Evolutionary conservation across 1,140 invertebrate genomes (phyloP), one percentile per base, ranked within the genome.

Genomic region (Caenorhabditis elegans): DNA sequence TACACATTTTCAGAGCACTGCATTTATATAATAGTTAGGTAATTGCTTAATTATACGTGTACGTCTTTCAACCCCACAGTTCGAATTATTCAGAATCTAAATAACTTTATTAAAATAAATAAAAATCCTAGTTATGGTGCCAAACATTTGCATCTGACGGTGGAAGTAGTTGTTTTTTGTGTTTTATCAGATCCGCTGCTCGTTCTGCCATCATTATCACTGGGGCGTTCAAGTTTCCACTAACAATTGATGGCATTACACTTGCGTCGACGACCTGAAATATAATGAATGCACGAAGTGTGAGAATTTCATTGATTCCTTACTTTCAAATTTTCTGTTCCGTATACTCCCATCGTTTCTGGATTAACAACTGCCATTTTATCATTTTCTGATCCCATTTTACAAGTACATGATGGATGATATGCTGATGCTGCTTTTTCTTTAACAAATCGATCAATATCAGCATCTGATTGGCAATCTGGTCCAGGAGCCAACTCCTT

Each of bases 81-180:
- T n/a, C n/a, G n/a, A n/a, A n/a, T n/a, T n/a, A n/a, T 95, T 11
- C 91, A 92, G 82, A 84, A 92, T 11, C 92, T 92, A 24, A 89
- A 91, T 78, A 91, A 43, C 5, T 43, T 43, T 8, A 43, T 43
- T 43, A 43, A 43, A 43, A 43, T 43, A 43, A 43, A 43, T 43
- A 43, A 43, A 8, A 43, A 5, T 43, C 15, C 46, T 77, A 77
- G 8, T 78, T 51, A 70, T 70, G 60, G 17, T 24, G 36, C 60
- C 60, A 70, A 70, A 70, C 60, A 8, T 70, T 70, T 2, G n/a
- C 60, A 39, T 39, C 13, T 13, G 60, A 0, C 11, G 15, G 4
- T 22, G 60, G 60, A 13, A 70, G 34, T n/a, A 70, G 3, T 70
- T 70, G 60, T 39, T 70, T 80, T 13, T 31, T 82, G 22, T 85